phyloP scores from a whole-genome alignment of 2,888 invertebrate genomes.

The Thereva unica region DNA sequence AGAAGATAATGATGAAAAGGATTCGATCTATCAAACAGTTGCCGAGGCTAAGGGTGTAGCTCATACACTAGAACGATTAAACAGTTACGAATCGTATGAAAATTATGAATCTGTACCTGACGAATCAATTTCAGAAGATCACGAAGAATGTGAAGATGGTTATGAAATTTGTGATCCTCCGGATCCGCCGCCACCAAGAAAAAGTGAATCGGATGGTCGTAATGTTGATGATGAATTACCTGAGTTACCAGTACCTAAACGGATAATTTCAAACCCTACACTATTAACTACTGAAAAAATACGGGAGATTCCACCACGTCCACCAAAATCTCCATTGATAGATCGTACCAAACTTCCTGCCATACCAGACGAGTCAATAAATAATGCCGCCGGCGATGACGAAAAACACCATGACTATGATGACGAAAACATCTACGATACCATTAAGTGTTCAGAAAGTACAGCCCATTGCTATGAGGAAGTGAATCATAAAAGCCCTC shows the following conservation, averaged over 20 bases:
- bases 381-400: background rate
- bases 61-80: conserved; percentile 4
- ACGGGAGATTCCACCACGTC: conserved; percentile 21
- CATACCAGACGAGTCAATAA: conserved; percentile 15
- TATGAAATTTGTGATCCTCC: conserved; percentile 54
- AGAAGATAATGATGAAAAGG: conserved; percentile 21
- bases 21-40: conserved; percentile 50
- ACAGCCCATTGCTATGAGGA: conserved; percentile 56
- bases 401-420: conserved; percentile 46
- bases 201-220: conserved; percentile 42
- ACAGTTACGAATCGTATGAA: conserved; percentile 47
- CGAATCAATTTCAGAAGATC: conserved; percentile 20
- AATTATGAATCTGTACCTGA: conserved; percentile 54
- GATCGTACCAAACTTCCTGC: conserved; percentile 31
- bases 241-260: conserved; percentile 53
- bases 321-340: conserved; percentile 39
- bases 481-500: conserved; percentile 43
- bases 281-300: background rate
- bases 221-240: conserved; percentile 53
- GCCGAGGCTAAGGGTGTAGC: conserved; percentile 47
- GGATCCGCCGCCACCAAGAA: conserved; percentile 40
- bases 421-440: conserved; percentile 67
- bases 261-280: conserved; percentile 45
- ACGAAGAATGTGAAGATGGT: conserved; percentile 47
- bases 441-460: conserved; percentile 63